phyloP scores from a whole-genome alignment of 2,888 invertebrate genomes.

The Euzetes globulus region DNA sequence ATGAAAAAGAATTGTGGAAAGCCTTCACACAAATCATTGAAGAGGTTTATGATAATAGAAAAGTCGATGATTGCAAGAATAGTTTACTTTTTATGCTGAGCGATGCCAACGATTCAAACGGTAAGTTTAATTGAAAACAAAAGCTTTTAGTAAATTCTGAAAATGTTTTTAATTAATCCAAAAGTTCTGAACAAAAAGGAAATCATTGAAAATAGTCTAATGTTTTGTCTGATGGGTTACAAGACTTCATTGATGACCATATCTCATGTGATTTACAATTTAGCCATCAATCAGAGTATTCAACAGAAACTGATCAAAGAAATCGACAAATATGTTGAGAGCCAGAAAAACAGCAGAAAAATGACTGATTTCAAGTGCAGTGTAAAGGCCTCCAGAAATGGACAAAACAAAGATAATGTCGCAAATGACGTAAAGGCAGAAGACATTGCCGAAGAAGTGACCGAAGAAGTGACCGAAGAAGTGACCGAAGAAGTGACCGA shows the following conservation, averaged over 20 bases:
- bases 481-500: background rate
- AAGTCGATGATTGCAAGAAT: background rate
- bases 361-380: background rate
- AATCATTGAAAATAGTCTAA: conserved; percentile 3
- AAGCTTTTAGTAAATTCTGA: background rate
- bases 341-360: too few relatives aligned
- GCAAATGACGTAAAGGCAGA: background rate
- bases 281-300: background rate
- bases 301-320: conserved; percentile 18
- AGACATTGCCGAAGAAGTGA: background rate
- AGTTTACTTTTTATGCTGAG: background rate
- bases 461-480: background rate
- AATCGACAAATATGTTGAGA: conserved; percentile 3
- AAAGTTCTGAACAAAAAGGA: background rate
- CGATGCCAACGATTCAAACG: background rate
- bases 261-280: background rate
- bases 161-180: too few relatives aligned
- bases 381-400: background rate
- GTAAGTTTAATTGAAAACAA: background rate
- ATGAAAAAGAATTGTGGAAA: background rate
- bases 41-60: background rate
- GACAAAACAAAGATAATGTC: background rate
- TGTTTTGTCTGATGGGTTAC: background rate
- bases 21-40: background rate
- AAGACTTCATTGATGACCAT: background rate